phyloP scores from a whole-genome alignment of 2,797 vertebrate genomes.

The Tragelaphus eurycerus region DNA sequence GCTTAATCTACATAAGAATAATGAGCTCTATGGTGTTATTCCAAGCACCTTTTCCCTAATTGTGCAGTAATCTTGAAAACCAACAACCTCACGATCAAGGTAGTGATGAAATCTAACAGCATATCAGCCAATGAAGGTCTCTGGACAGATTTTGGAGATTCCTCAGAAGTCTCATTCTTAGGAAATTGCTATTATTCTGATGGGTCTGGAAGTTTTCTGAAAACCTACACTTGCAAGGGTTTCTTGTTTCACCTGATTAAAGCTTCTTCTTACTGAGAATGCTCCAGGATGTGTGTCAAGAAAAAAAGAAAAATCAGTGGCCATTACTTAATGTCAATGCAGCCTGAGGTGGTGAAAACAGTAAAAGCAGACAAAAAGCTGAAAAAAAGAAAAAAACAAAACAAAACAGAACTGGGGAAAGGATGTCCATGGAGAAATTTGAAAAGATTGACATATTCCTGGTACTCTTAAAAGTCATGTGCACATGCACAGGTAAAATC shows the following conservation, averaged over 20 bases:
- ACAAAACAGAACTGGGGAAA: neutral
- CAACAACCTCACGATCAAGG: neutral
- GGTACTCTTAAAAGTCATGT: neutral
- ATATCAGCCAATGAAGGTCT: neutral
- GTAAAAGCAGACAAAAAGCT: neutral
- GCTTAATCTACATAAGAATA: neutral
- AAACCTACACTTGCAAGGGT: neutral
- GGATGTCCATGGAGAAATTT: neutral
- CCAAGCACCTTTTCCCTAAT: neutral
- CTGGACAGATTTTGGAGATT: neutral
- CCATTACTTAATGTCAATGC: neutral
- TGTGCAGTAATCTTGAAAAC: neutral
- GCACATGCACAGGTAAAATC: neutral
- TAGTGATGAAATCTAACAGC: neutral
- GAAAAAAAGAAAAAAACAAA: neutral
- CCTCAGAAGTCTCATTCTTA: neutral
- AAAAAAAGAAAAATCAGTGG: neutral
- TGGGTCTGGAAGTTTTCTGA: neutral
- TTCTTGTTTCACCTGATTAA: neutral
- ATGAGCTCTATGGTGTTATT: neutral
- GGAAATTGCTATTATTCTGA: neutral
- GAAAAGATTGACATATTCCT: neutral
- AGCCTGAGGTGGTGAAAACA: neutral
- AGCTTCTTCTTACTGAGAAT: neutral
- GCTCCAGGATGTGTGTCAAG: neutral